A percentile compares a stretch with the other conserved stretches of the same genome.
Evolutionary conservation across 2,888 invertebrate species (phyloP).

Genomic region (Phengaris alcon): DNA sequence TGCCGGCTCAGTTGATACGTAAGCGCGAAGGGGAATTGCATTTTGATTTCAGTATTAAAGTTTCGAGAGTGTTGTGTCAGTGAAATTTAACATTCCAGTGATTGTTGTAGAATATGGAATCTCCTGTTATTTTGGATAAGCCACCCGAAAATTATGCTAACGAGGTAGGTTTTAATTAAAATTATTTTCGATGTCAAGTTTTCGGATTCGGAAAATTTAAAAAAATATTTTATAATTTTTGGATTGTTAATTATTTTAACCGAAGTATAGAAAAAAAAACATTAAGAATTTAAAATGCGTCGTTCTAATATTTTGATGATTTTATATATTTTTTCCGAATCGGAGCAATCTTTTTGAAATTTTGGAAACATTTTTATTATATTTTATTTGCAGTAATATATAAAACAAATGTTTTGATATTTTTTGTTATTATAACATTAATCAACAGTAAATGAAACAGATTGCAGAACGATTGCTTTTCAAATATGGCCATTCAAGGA

Average conservation of each 20-base stretch:
- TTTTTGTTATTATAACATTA: background rate
- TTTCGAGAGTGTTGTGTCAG: constrained; percentile 62
- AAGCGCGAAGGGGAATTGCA: constrained; percentile 51
- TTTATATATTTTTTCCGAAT: background rate
- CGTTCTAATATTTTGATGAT: background rate
- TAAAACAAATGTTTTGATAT: background rate
- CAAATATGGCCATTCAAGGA: constrained; percentile 1
- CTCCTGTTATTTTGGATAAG: constrained; percentile 81
- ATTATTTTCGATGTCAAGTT: background rate
- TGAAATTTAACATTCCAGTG: constrained; percentile 63
- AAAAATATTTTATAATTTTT: background rate
- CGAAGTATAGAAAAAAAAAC: background rate
- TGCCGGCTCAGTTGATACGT: constrained; percentile 60
- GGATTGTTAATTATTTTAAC: too few species aligned
- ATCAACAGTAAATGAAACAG: background rate
- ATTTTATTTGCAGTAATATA: background rate
- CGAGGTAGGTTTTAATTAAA: constrained; percentile 66
- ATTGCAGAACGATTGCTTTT: background rate
- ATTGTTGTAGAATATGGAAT: constrained; percentile 72
- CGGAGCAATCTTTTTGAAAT: background rate
- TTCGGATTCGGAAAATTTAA: background rate
- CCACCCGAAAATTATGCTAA: constrained; percentile 79
- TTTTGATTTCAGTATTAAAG: constrained; percentile 42
- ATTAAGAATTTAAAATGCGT: background rate
- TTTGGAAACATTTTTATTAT: background rate